These are phyloP conservation scores for Semnornis frantzii DNA, from an alignment of 2,113 vertebrate genomes.

Conservation along the genomic window DNA sequence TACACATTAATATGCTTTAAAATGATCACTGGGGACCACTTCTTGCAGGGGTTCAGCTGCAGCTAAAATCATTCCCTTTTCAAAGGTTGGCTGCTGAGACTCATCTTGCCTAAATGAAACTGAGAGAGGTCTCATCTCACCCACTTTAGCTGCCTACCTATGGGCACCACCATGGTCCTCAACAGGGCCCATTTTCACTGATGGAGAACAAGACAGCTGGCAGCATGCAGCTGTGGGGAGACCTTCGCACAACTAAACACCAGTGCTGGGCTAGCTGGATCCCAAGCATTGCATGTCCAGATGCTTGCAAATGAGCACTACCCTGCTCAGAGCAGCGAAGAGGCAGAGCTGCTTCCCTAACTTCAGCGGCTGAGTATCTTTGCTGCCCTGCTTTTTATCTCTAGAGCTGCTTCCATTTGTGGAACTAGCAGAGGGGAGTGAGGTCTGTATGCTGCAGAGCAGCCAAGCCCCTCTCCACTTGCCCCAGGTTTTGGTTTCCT, in stretches of 20 bases:
- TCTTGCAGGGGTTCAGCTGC: not conserved
- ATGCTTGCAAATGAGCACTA: fast-evolving
- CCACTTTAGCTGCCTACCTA: not conserved
- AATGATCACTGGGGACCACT: not conserved
- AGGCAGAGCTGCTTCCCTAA: not conserved
- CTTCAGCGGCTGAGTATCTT: not conserved
- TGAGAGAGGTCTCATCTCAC: not conserved
- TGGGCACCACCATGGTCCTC: not conserved
- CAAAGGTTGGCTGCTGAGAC: not conserved
- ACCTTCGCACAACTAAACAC: not conserved
- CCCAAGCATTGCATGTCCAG: fast-evolving
- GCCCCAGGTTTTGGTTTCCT: not conserved
- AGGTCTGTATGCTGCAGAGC: fast-evolving
- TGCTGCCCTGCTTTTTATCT: not conserved
- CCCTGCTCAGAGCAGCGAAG: not conserved
- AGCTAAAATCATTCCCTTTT: not conserved
- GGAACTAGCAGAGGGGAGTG: not conserved
- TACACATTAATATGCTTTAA: not conserved
- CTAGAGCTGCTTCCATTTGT: not conserved
- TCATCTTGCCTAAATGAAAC: not conserved
- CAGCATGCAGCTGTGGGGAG: not conserved
- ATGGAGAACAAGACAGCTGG: not conserved
- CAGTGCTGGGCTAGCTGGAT: not conserved
- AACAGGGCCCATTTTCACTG: not conserved
- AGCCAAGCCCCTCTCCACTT: fast-evolving